Evolutionary conservation across 2,888 invertebrate genomes (phyloP), one percentile per base, ranked within the genome.

Genomic region (Sarcophaga rosellei): DNA sequence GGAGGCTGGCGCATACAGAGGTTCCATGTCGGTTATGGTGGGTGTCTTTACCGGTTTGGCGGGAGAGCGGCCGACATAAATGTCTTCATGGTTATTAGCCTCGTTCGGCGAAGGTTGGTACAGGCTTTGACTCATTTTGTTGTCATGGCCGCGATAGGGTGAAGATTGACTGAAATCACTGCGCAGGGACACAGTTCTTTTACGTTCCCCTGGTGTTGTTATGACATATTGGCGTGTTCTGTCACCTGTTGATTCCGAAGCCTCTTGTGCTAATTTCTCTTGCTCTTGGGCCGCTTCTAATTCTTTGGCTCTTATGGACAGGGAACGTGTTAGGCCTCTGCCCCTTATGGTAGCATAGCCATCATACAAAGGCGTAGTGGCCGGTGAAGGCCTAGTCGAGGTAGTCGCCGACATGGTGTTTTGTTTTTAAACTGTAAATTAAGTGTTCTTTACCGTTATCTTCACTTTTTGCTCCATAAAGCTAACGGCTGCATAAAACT

Each of bases 331-430:
- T n/a, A 93, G 88, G 35, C 93, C 94, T 44, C 94, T 95, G 17
- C 96, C 95, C 84, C 97, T 94, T 89, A 97, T 96, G n/a, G 97
- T 97, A 75, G 97, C 97, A 93, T 97, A 97, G 80, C 97, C 97
- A 93, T 97, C 97, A 93, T 97, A 96, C 75, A 97, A 95, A 83
- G 96, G 95, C 93, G 90, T 90, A 63, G 88, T 89, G 47, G 89
- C 89, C 44, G 92, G 88, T 47, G 91, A 88, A 17, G 91, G 90
- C 45, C 90, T 90, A 6, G 90, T 89, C 44, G 88, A 84, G 17
- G 89, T 81, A 23, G 88, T 85, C 11, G 89, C 84, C 61, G 88
- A 88, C 88, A 88, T 89, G 17, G 35, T 53, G 35, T 53, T 84
- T 8, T 10, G 35, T 35, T 35, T 35, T 35, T 35, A 35, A 35